Percentiles rank a stretch among this genome's conserved stretches.
Evolutionary conservation across 2,113 vertebrate species (phyloP).

Genomic region (Centrocercus urophasianus): DNA sequence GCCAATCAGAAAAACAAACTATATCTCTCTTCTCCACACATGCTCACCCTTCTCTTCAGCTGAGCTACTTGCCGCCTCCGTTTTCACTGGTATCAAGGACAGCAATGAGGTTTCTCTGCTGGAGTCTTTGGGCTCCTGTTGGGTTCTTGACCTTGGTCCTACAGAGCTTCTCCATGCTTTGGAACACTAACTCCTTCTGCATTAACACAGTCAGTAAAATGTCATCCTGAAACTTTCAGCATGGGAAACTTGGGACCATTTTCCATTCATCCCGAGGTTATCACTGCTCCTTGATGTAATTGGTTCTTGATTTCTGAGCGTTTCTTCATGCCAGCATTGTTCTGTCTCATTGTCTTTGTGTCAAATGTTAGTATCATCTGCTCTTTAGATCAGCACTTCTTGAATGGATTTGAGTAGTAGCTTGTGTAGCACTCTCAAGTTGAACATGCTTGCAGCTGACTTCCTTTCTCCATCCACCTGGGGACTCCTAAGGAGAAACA

Average conservation of each 20-base stretch:
- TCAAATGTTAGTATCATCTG: not conserved
- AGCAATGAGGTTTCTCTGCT: not conserved
- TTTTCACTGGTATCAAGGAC: not conserved
- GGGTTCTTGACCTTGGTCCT: accelerated
- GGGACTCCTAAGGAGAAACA: not conserved
- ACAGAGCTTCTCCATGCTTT: not conserved
- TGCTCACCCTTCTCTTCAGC: not conserved
- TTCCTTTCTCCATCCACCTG: not conserved
- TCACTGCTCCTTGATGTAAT: not conserved
- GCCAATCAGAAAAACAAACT: not conserved
- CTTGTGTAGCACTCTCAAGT: not conserved
- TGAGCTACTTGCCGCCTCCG: not conserved
- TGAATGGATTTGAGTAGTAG: not conserved
- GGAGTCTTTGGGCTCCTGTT: not conserved
- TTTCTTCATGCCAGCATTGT: not conserved
- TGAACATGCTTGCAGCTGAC: accelerated
- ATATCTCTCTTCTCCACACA: not conserved
- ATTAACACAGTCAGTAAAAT: not conserved
- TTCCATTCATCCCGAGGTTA: not conserved
- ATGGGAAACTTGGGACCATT: not conserved
- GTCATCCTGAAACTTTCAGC: not conserved
- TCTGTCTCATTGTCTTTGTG: not conserved
- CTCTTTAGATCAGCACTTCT: not conserved
- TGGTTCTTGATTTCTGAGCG: not conserved
- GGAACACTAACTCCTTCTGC: not conserved